A percentile compares a stretch with the other conserved stretches of the same genome.
These are phyloP conservation scores for Neosilurus mollespiculum DNA, from an alignment of 2,797 vertebrate genomes.

Conservation along the genomic window DNA sequence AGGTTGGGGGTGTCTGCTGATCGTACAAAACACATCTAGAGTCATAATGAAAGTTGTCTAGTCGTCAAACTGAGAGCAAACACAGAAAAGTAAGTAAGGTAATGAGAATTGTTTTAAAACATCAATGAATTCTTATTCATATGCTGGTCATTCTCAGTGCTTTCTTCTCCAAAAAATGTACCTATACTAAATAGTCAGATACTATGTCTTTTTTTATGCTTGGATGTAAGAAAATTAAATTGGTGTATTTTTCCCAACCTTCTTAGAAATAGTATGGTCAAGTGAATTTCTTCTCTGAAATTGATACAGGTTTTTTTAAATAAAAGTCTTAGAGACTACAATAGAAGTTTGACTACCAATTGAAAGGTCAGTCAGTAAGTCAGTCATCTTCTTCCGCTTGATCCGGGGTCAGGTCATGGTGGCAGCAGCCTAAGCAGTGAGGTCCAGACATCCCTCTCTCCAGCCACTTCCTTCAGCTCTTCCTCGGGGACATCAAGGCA, in stretches of 20 bases:
- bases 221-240: background rate
- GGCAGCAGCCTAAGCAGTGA: no score
- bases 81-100: background rate
- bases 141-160: background rate
- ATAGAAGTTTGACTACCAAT: no score
- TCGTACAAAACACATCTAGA: background rate
- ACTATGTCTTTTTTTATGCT: background rate
- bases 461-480: no score
- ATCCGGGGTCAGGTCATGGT: no score
- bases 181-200: background rate
- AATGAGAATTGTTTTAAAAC: background rate
- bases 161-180: background rate
- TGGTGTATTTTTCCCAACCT: background rate
- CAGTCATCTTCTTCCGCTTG: no score
- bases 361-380: no score
- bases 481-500: no score
- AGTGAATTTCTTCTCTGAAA: background rate
- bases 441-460: no score
- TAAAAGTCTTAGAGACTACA: no score
- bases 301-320: background rate
- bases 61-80: background rate
- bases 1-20: background rate
- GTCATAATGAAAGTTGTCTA: background rate
- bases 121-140: background rate
- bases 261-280: background rate